phyloP scores from a whole-genome alignment of 2,888 invertebrate genomes.

The Microctonus brassicae region DNA sequence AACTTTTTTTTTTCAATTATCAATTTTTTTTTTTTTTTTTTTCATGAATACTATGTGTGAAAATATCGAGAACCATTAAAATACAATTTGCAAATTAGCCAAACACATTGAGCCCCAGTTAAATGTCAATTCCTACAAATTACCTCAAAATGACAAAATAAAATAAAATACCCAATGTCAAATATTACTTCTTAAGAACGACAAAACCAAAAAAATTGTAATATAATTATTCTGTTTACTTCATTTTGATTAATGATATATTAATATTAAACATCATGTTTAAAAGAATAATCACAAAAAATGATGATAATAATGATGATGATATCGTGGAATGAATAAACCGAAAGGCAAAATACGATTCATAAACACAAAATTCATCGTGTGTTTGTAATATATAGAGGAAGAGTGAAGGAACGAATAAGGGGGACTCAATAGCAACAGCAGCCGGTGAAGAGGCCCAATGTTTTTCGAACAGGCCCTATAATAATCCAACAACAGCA shows the following conservation, averaged over 20 bases:
- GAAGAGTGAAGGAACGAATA: slow-evolving; percentile 5
- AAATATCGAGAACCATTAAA: slow-evolving; percentile 42
- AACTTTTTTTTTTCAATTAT: slow-evolving; percentile 42
- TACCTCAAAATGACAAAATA: not conserved
- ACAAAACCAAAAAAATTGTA: not conserved
- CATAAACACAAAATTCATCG: not conserved
- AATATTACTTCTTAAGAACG: not conserved
- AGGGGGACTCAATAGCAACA: slow-evolving; percentile 27
- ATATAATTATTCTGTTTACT: not conserved
- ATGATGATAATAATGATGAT: not conserved
- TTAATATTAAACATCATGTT: slow-evolving; percentile 2
- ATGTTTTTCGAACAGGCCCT: slow-evolving; percentile 62
- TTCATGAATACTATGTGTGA: not conserved
- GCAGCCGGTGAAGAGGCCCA: slow-evolving; percentile 44
- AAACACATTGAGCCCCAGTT: too few species aligned
- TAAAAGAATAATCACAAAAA: not conserved
- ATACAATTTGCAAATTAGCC: not conserved
- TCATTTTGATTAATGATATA: not conserved
- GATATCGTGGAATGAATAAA: slow-evolving; percentile 20
- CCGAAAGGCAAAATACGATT: not conserved
- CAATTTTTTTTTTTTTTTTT: not conserved
- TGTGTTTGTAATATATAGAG: not conserved
- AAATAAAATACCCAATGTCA: not conserved
- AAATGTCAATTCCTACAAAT: not conserved
- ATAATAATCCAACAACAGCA: slow-evolving; percentile 49